phyloP scores from a whole-genome alignment of 2,113 vertebrate species.

The Chloroceryle aenea region DNA sequence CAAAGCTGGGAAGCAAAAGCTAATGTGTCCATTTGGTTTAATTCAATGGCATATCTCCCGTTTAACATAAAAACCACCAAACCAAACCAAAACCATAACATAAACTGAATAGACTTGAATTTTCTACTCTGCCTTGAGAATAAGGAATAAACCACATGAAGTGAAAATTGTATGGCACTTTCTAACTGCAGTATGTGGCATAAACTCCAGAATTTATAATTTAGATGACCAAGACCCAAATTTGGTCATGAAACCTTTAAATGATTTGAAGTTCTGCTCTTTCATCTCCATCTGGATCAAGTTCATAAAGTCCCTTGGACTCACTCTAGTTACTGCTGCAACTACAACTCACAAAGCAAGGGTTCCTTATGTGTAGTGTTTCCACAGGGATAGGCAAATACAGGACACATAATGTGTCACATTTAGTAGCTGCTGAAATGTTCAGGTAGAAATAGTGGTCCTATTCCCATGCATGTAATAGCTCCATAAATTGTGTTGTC shows the following conservation, averaged over 20 bases:
- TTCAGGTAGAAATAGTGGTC: neutral
- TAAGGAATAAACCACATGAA: neutral
- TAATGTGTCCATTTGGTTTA: neutral
- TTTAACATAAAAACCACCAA: neutral
- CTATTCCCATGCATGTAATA: accelerated
- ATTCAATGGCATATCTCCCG: neutral
- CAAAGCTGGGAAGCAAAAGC: neutral
- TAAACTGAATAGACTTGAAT: neutral
- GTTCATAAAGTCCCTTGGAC: neutral
- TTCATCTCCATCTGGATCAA: neutral
- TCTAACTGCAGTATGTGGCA: accelerated
- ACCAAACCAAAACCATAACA: neutral
- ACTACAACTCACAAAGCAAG: neutral
- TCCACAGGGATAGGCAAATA: accelerated
- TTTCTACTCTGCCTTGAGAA: neutral
- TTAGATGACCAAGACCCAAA: neutral
- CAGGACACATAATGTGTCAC: neutral
- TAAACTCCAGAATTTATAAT: accelerated
- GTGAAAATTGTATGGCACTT: neutral
- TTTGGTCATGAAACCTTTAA: neutral
- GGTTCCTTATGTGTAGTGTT: accelerated
- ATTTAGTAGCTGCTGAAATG: neutral
- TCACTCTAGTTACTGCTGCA: accelerated
- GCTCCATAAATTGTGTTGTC: neutral
- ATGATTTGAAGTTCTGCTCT: neutral